Evolutionary conservation across 2,797 vertebrate genomes (phyloP).

Genomic region (Silurus aristotelis): DNA sequence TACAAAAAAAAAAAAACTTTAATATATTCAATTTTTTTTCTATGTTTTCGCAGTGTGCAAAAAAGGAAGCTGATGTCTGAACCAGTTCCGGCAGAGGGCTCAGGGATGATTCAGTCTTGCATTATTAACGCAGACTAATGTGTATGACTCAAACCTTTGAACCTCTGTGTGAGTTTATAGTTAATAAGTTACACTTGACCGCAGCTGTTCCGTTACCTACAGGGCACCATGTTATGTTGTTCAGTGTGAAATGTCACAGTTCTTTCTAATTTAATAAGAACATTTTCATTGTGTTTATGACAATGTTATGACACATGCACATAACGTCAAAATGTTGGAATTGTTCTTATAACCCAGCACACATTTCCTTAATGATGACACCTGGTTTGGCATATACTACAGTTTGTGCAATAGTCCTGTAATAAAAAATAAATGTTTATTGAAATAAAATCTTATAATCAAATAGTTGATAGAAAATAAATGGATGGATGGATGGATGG

Average conservation of each 20-base stretch:
- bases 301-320: not conserved
- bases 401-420: not conserved
- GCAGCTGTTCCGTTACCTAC: slow-evolving; percentile 25
- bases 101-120: not conserved
- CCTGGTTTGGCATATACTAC: not conserved
- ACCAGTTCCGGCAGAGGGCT: not conserved
- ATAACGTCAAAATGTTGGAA: too few species aligned
- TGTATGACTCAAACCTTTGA: slow-evolving; percentile 14
- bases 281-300: not conserved
- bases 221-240: slow-evolving; percentile 11
- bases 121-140: slow-evolving; percentile 21
- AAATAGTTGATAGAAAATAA: too few species aligned
- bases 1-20: too few species aligned
- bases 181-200: slow-evolving; percentile 49
- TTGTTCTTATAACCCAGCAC: not conserved
- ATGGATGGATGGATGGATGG: too few species aligned
- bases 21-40: too few species aligned
- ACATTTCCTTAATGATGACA: not conserved
- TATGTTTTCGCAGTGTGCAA: not conserved
- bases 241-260: slow-evolving; percentile 22
- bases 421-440: not conserved
- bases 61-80: not conserved
- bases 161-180: slow-evolving; percentile 32
- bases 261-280: slow-evolving; percentile 6
- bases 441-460: not conserved